Conservation (phyloP, 1,140 invertebrate genomes). For the Euborellia annulipes region DNA sequence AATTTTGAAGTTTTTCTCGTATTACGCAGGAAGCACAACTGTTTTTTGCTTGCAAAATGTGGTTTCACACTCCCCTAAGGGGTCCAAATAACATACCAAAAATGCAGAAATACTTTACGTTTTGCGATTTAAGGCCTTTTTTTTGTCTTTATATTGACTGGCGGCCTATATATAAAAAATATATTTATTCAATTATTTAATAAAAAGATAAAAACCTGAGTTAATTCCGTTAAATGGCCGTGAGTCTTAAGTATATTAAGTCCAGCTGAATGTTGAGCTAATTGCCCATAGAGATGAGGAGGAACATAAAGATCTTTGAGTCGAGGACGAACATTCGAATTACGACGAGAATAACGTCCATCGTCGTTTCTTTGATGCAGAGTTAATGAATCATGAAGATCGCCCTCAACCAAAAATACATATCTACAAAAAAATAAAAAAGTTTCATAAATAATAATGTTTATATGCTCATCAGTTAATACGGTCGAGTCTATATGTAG, state of each 20-base stretch:
- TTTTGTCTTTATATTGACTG: too few species aligned
- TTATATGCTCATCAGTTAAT: too few species aligned
- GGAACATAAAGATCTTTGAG: conserved; percentile 51
- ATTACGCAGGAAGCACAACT: too few species aligned
- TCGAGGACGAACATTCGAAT: conserved; percentile 25
- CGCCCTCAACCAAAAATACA: conserved; percentile 72
- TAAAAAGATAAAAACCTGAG: conserved; percentile 18
- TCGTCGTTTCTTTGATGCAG: conserved; percentile 65
- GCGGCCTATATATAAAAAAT: conserved; percentile 6
- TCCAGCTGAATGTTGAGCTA: conserved; percentile 61
- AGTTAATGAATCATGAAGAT: conserved; percentile 73
- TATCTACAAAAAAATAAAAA: conserved; percentile 38
- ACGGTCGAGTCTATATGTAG: too few species aligned
- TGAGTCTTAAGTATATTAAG: conserved; percentile 38
- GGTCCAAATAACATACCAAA: too few species aligned
- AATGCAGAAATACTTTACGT: too few species aligned
- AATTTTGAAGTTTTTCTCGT: too few species aligned
- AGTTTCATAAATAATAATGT: too few species aligned
- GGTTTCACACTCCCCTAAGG: too few species aligned
- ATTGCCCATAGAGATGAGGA: conserved; percentile 77
- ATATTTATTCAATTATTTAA: conserved; percentile 11
- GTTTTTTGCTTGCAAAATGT: too few species aligned
- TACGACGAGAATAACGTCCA: conserved; percentile 53
- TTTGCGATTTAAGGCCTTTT: too few species aligned
- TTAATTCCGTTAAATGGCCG: background rate